Percentiles rank a stretch among this genome's conserved stretches.
Evolutionary conservation across 2,113 vertebrate genomes (phyloP).

Genomic region (Typhlomys cinereus): DNA sequence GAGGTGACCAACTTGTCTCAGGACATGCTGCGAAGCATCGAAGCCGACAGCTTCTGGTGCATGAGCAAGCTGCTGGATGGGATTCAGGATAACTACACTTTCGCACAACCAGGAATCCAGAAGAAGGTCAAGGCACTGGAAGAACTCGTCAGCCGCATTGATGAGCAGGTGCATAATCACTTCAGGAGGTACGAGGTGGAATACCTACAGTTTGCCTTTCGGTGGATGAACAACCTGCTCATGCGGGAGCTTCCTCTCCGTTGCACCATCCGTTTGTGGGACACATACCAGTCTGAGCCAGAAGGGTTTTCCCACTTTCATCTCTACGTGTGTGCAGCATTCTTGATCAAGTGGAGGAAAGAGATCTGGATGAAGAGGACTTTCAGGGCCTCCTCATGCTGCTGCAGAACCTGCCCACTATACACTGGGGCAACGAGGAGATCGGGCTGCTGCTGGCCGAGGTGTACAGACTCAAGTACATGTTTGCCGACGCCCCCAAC

Average conservation of each 20-base stretch:
- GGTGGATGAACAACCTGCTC: slow-evolving; percentile 94
- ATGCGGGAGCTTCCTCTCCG: slow-evolving; percentile 95
- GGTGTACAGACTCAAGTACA: slow-evolving; percentile 99
- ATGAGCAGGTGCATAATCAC: slow-evolving; percentile 95
- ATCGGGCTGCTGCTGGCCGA: slow-evolving; percentile 97
- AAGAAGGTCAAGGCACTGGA: slow-evolving; percentile 98
- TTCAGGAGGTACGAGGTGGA: slow-evolving; percentile 95
- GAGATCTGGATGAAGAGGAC: slow-evolving; percentile 84
- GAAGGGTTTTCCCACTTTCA: slow-evolving; percentile 98
- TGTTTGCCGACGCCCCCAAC: slow-evolving; percentile 98
- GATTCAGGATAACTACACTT: slow-evolving; percentile 99
- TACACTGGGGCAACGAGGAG: slow-evolving; percentile 99
- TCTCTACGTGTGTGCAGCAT: slow-evolving; percentile 95
- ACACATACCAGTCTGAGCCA: slow-evolving; percentile 96
- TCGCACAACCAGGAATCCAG: slow-evolving; percentile 98
- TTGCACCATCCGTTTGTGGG: slow-evolving; percentile 95
- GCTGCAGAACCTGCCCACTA: slow-evolving; percentile 98
- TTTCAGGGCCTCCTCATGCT: slow-evolving; percentile 96
- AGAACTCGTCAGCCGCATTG: slow-evolving; percentile 97
- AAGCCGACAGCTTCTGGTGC: slow-evolving; percentile 99
- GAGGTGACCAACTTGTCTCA: slow-evolving; percentile 92
- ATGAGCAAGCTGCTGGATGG: slow-evolving; percentile 99
- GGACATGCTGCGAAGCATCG: slow-evolving; percentile 95
- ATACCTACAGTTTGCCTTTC: slow-evolving; percentile 95
- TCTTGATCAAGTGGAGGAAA: slow-evolving; percentile 93